Evolutionary conservation across 2,797 vertebrate genomes (phyloP), one percentile per base, ranked within the genome.

Genomic region (Oreonectes daqikongensis): DNA sequence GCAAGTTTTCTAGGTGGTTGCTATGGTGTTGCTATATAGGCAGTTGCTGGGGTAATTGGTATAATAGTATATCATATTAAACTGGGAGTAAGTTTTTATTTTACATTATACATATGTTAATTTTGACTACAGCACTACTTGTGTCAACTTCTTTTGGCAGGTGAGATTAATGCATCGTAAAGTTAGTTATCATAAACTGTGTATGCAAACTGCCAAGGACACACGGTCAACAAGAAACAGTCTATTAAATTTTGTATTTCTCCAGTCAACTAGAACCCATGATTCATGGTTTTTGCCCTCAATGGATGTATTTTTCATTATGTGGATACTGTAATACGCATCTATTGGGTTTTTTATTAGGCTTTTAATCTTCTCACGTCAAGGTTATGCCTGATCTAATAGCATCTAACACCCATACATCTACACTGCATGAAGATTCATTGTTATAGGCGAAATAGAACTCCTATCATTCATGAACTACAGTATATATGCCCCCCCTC

Each of bases 361-460:
- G n/a, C 15, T 68, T 68, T 76, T 75, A 52, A 70, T 53, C 75
- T 77, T 69, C 57, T 28, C 40, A 48, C 22, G 38, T 70, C 32
- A 46, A 63, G 69, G 55, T 42, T 70, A 61, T 77, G 22, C 48
- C 18, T 69, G 55, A 77, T 63, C 46, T 77, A 70, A 77, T 69
- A 22, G 66, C 46, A 52, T 70, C 24, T 50, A 69, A 55, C 28
- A 4, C 42, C 11, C 57, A 69, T 77, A 70, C 69, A 77, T 77
- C 57, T 60, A 55, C n/a, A 77, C 44, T 12, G 32, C 46, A 52
- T 70, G 15, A 18, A 50, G 66, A 69, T 77, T 70, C 53, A 69
- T 76, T 60, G 40, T 60, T 76, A 15, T 38, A 68, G 26, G 64
- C 10, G 24, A 77, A 77, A 77, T 28, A 24, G 55, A 69, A 28